Evolutionary conservation across 2,113 vertebrate species (phyloP), one percentile per base, ranked within the genome.

Genomic region (Chaetodon auriga): DNA sequence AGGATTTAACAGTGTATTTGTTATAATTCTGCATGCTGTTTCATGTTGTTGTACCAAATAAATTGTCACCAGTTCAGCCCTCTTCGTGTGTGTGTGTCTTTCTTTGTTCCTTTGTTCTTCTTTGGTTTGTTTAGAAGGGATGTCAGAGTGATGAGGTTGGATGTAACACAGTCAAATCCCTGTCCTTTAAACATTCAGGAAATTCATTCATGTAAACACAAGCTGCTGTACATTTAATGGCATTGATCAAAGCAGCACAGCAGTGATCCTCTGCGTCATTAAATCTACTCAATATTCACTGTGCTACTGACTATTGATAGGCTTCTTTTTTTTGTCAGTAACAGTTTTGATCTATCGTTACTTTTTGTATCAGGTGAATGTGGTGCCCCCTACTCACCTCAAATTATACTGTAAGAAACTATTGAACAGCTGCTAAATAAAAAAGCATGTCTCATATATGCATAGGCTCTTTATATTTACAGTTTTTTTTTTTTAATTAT

Each of bases 21-120:
- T 63, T 65, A 11, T 15, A 41, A 46, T 69, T n/a, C 6, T 45
- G 19, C 48, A 58, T 70, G 18, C 36, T 58, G 4, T 55, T 35
- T 35, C 7, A 16, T 66, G 19, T 36, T 79, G 23, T 53, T 64
- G 85, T 12, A 76, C 55, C 1, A 45, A 90, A 87, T 85, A 89
- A 87, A 87, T 0, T 18, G 38, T 69, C 15, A 30, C 21, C 1
- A 38, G 30, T 68, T 64, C 18, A 65, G 45, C 25, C 41, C 10
- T 68, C 19, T 15, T 62, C 75, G n/a, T 74, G 60, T 58, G 7
- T 30, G 2, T 70, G 61, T 12, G 19, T 79, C 45, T 72, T 58
- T 41, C 16, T 25, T 53, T 10, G 7, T 54, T 61, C 11, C 25
- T 41, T 41, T 0, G 0, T 36, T 57, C 13, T 53, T n/a, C 6